Base-by-base conservation (phyloP, 2,888 invertebrate genomes). In the Agonum fuliginosum region DNA sequence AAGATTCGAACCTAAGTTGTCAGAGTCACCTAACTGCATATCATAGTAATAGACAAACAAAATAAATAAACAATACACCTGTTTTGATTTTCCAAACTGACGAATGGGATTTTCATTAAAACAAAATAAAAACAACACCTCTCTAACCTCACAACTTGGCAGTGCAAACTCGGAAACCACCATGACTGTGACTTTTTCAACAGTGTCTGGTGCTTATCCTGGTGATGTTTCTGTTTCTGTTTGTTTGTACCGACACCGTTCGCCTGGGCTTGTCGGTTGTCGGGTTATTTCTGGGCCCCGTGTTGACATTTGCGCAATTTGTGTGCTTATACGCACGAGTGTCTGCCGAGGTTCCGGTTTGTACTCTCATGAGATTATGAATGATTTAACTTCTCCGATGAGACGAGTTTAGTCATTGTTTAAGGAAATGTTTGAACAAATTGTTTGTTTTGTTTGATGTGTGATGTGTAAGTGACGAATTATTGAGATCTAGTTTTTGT, bases 81-180 rank as follows among this genome's bases (percentile, higher is more conserved):
- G n/a, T n/a, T n/a, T n/a, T n/a, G n/a, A n/a, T n/a, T 37, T 48
- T 43, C 3, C 43, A 5, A 1, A 54, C 22, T 54, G 54, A 54
- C 54, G 27, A 54, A 54, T 54, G 24, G 54, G 54, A 54, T 24
- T 24, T 54, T 54, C 54, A 19, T n/a, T n/a, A n/a, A n/a, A n/a
- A 22, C 3, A 3, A 12, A 22, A 54, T 54, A 54, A 48, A 34
- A 34, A 20, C 12, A 12, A 12, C n/a, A n/a, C n/a, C n/a, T n/a
- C n/a, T n/a, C n/a, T n/a, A n/a, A n/a, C n/a, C n/a, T n/a, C n/a
- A 22, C 10, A 19, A 54, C 10, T 54, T 54, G 54, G 54, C 54
- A 54, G n/a, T 22, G 22, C 10, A 10, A 54, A 3, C 27, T 54
- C n/a, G 54, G 54, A 19, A 54, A 54, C 10, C 54, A 54, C 54